Base-by-base conservation (phyloP, 1,140 invertebrate species). In the Cherax quadricarinatus region DNA sequence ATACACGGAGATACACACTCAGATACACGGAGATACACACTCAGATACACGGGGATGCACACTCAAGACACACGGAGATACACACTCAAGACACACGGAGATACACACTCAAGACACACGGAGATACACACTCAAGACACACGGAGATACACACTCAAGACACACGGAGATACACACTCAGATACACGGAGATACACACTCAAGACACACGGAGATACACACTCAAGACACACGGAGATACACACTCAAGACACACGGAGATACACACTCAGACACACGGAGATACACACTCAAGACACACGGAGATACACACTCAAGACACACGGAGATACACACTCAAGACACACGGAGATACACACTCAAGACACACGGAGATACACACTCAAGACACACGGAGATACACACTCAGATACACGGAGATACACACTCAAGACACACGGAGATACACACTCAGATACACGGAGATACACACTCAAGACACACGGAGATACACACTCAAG, bases 261-360 rank as follows among this genome's bases (percentile, higher is more conserved):
- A 75, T n/a, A 75, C 70, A 75, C 70, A 75, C 21, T 24, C 70
- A n/a, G 18, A 83, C 81, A n/a, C n/a, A n/a, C n/a, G n/a, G n/a
- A n/a, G n/a, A n/a, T n/a, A n/a, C n/a, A n/a, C n/a, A n/a, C n/a
- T n/a, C n/a, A n/a, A 75, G 5, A 75, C 70, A 75, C 70, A 75
- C 70, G 24, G n/a, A 30, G n/a, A 75, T n/a, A 75, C 70, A 75
- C 70, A 75, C 70, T 9, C 70, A n/a, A 75, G n/a, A 75, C 70
- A 73, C 70, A 75, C 70, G 24, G 3, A 6, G n/a, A 75, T n/a
- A 75, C 70, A 75, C 70, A 75, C 21, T 24, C 70, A n/a, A 75
- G 5, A 75, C 70, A 75, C 70, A 75, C 70, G 24, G n/a, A 30
- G n/a, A 75, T n/a, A 75, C 70, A 75, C 70, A 75, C 70, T 9